These are phyloP conservation scores for Brachionus koreanus DNA, from an alignment of 1,140 invertebrate genomes.

Conservation along the genomic window DNA sequence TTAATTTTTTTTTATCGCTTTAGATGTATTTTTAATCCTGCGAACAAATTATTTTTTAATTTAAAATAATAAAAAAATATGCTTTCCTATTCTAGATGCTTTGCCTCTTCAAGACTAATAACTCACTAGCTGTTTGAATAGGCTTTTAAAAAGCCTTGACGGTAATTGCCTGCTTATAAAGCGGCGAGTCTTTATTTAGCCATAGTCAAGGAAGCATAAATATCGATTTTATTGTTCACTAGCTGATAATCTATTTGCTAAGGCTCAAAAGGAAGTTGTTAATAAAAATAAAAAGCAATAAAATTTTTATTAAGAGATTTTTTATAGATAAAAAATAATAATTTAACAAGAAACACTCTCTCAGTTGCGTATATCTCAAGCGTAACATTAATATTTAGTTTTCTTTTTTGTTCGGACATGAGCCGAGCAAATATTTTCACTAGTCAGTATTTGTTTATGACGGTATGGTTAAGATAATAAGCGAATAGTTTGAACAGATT, in stretches of 20 bases:
- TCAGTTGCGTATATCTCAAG: not conserved
- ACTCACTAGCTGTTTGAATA: not conserved
- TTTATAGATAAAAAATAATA: not conserved
- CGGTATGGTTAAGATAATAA: constrained; percentile 13
- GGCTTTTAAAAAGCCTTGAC: not conserved
- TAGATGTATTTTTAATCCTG: not conserved
- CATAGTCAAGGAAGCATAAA: not conserved
- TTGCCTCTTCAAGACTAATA: not conserved
- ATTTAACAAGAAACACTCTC: not conserved
- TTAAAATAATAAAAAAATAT: not conserved
- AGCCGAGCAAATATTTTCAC: not conserved
- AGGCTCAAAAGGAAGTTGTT: not conserved
- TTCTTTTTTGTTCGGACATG: not conserved
- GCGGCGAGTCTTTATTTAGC: not conserved
- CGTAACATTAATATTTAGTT: constrained; percentile 20
- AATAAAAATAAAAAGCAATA: not conserved
- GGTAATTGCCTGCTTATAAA: not conserved
- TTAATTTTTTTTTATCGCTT: not conserved
- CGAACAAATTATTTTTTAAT: not conserved
- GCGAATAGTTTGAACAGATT: not conserved
- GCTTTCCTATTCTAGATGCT: not conserved
- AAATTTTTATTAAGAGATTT: not conserved
- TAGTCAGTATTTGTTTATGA: not conserved
- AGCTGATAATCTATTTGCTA: not conserved
- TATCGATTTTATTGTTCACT: constrained; percentile 2